Percentiles rank a stretch among this genome's conserved stretches.
Evolutionary conservation across 64 coral and sea anemone genomes (phyloP).

Genomic region (Stylophora pistillata): DNA sequence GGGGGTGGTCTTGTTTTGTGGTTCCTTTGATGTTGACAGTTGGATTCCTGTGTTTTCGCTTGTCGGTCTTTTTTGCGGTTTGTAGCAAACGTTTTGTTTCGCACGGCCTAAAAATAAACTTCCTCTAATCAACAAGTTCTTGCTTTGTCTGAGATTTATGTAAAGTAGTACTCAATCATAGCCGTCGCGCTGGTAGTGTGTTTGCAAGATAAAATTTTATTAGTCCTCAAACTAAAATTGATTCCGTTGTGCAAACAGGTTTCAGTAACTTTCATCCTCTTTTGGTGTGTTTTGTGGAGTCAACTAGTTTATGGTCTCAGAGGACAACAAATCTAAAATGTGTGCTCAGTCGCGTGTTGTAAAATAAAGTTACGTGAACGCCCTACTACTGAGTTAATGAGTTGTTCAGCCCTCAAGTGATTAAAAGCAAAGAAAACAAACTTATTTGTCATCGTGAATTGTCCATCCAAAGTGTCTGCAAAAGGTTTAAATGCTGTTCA

Average conservation of each 20-base stretch:
- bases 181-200: not conserved
- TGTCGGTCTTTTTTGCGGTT: conserved; percentile 28
- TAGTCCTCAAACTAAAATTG: not conserved
- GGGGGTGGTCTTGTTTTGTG: not conserved
- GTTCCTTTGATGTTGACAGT: not conserved
- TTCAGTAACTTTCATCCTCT: not conserved
- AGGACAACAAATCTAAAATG: too few relatives aligned
- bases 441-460: not conserved
- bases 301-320: too few relatives aligned
- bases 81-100: not conserved
- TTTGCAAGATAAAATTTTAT: too few relatives aligned
- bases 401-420: not conserved
- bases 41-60: not conserved
- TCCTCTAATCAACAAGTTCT: not conserved
- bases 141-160: conserved; percentile 29
- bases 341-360: too few relatives aligned
- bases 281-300: not conserved
- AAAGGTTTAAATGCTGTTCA: not conserved
- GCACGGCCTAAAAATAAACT: not conserved
- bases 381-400: not conserved
- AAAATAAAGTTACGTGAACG: not conserved
- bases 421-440: not conserved
- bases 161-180: not conserved
- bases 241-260: not conserved
- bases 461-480: not conserved